A percentile compares a stretch with the other conserved stretches of the same genome.
These are phyloP conservation scores for Pissodes strobi DNA, from an alignment of 1,140 invertebrate genomes.

Conservation along the genomic window DNA sequence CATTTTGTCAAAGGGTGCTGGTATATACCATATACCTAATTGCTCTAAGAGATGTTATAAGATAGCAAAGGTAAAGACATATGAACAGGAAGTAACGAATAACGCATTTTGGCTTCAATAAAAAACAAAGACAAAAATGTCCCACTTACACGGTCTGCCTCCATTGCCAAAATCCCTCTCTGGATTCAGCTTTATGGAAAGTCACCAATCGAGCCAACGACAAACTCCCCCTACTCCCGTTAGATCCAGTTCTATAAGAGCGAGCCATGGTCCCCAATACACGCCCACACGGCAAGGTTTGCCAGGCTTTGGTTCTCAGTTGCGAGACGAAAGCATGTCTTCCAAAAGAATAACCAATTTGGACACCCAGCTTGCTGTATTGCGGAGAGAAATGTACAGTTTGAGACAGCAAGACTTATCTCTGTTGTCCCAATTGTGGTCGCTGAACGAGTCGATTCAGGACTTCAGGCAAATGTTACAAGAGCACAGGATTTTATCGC, in stretches of 20 bases:
- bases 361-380: conserved; percentile 77
- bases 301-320: background rate
- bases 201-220: background rate
- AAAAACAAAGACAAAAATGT: conserved; percentile 64
- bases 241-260: conserved; percentile 45
- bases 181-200: conserved; percentile 66
- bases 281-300: conserved; percentile 12
- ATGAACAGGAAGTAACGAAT: no score
- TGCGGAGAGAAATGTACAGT: conserved; percentile 85
- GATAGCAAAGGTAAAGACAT: no score
- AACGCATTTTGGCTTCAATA: no score
- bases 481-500: conserved; percentile 62
- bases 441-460: conserved; percentile 84
- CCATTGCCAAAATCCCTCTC: conserved; percentile 83
- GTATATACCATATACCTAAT: no score
- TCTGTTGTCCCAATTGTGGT: conserved; percentile 83
- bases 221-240: conserved; percentile 37
- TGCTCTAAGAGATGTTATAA: no score
- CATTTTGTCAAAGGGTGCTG: no score
- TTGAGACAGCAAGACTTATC: conserved; percentile 83
- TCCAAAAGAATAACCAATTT: conserved; percentile 68
- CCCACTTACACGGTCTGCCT: conserved; percentile 70
- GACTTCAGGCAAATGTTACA: conserved; percentile 78
- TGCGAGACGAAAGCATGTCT: conserved; percentile 16
- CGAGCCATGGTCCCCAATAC: conserved; percentile 39